A percentile compares a stretch with the other conserved stretches of the same genome.
These are phyloP conservation scores for Macrosteles quadrilineatus DNA, from an alignment of 1,140 invertebrate genomes.

Conservation along the genomic window DNA sequence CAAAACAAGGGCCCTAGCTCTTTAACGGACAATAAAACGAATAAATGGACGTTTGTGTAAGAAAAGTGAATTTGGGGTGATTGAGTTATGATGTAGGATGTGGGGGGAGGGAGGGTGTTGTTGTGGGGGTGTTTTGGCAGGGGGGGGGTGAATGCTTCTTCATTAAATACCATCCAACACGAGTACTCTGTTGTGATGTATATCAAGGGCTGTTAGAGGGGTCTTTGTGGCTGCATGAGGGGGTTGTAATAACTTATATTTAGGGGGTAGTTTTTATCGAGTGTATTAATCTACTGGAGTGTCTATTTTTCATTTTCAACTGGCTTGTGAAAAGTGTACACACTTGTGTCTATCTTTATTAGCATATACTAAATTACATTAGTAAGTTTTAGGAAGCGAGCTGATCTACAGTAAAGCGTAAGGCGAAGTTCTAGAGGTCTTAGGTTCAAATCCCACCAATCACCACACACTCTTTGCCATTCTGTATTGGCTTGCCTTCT, in stretches of 20 bases:
- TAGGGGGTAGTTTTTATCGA: background rate
- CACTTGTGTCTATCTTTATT: no score
- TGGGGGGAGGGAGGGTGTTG: background rate
- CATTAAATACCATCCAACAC: background rate
- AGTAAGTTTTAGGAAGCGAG: no score
- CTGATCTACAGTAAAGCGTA: no score
- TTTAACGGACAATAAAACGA: constrained; percentile 9
- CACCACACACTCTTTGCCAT: no score
- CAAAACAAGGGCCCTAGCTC: background rate
- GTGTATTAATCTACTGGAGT: background rate
- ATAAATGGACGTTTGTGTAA: constrained; percentile 1
- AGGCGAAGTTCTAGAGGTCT: no score
- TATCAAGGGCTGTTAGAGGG: background rate
- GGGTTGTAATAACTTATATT: background rate
- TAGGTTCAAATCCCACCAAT: no score
- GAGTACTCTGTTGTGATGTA: background rate
- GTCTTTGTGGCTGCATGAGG: background rate
- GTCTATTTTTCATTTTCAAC: background rate
- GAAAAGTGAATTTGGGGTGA: constrained; percentile 4
- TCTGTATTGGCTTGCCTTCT: no score
- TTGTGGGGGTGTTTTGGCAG: background rate
- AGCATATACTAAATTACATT: no score
- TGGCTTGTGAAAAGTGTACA: no score
- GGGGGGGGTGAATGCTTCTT: background rate
- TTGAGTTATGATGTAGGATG: constrained; percentile 3